Evolutionary conservation across 2,113 vertebrate genomes (phyloP).

Genomic region (Podarcis raffonei): DNA sequence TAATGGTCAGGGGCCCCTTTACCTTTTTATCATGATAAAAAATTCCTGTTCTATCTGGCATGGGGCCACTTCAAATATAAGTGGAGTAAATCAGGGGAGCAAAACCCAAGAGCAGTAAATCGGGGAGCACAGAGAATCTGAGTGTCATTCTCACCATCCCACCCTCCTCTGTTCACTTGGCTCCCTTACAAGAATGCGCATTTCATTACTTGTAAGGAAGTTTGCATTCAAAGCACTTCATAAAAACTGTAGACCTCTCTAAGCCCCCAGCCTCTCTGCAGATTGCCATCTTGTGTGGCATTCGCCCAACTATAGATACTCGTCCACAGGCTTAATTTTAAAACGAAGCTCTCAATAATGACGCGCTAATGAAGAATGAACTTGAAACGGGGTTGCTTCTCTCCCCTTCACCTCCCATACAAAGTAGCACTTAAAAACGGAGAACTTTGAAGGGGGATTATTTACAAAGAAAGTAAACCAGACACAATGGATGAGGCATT

Average conservation of each 20-base stretch:
- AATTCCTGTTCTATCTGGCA: not conserved
- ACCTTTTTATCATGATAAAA: too few relatives aligned
- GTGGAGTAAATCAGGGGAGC: not conserved
- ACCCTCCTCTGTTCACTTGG: not conserved
- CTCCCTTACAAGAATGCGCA: not conserved
- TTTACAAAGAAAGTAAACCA: slow-evolving; percentile 16
- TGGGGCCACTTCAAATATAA: not conserved
- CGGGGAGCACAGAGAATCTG: not conserved
- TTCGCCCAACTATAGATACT: not conserved
- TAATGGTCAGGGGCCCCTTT: too few relatives aligned
- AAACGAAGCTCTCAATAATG: slow-evolving; percentile 4
- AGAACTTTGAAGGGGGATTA: slow-evolving; percentile 44
- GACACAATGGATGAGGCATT: not conserved
- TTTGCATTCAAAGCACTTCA: not conserved
- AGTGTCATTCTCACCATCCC: not conserved
- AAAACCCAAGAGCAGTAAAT: not conserved
- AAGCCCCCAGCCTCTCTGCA: not conserved
- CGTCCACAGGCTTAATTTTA: slow-evolving; percentile 14
- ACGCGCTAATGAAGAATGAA: slow-evolving; percentile 6
- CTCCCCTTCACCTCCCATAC: not conserved
- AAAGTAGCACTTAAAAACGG: not conserved
- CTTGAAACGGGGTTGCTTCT: not conserved
- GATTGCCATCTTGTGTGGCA: not conserved
- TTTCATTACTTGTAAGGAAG: not conserved
- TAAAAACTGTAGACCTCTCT: not conserved